phyloP scores from a whole-genome alignment of 2,113 vertebrate species.

The Corynorhinus townsendii region DNA sequence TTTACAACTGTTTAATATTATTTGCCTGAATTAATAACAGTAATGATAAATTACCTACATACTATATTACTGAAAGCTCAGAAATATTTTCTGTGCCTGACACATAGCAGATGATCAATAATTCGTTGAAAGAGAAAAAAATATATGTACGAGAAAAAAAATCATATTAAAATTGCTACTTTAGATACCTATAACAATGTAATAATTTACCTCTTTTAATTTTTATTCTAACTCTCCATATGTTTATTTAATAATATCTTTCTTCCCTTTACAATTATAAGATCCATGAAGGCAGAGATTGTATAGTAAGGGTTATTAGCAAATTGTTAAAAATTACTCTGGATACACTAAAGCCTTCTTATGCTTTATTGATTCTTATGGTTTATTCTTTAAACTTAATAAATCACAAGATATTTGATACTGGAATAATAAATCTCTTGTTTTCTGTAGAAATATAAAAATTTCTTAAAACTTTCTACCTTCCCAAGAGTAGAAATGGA shows the following conservation, averaged over 20 bases:
- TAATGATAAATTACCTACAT: background rate
- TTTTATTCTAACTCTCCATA: constrained; percentile 14
- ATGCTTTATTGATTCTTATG: background rate
- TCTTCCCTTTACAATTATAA: background rate
- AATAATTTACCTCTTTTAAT: background rate
- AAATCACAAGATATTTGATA: constrained; percentile 18
- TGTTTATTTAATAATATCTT: background rate
- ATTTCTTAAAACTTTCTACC: constrained; percentile 68
- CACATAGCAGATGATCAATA: background rate
- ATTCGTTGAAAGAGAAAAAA: background rate
- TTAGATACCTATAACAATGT: background rate
- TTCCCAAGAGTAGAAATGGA: constrained; percentile 63
- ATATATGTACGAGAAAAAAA: background rate
- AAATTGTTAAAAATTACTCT: constrained; percentile 23
- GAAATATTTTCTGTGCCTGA: background rate
- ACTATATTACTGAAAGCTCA: background rate
- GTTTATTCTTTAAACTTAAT: background rate
- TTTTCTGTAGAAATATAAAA: background rate
- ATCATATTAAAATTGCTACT: background rate
- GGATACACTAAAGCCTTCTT: background rate
- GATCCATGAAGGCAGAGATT: background rate
- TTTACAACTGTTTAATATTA: background rate
- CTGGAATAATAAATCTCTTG: background rate
- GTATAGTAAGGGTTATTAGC: background rate
- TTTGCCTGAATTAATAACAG: background rate